phyloP scores from a whole-genome alignment of 2,797 vertebrate species.

The Allobates femoralis region DNA sequence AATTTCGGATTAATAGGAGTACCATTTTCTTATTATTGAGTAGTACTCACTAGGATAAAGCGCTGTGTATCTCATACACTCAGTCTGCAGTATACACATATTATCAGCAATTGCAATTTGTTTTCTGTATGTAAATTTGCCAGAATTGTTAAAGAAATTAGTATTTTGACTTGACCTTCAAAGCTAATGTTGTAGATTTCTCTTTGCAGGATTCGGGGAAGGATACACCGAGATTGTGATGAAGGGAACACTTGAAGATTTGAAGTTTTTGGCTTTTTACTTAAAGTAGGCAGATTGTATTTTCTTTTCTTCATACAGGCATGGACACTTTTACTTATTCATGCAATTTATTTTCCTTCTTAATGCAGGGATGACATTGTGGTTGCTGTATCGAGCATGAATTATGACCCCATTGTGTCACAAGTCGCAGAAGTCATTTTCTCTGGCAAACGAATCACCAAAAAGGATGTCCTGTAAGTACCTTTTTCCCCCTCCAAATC shows the following conservation, averaged over 20 bases:
- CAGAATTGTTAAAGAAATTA: not conserved
- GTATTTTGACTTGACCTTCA: not conserved
- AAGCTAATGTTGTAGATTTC: conserved; percentile 46
- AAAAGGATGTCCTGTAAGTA: conserved; percentile 85
- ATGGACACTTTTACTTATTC: conserved; percentile 39
- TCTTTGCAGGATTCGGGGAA: conserved; percentile 79
- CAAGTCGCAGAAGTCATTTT: conserved; percentile 81
- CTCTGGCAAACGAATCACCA: conserved; percentile 77
- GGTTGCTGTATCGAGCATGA: conserved; percentile 86
- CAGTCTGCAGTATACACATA: no score
- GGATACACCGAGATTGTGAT: conserved; percentile 85
- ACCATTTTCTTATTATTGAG: no score
- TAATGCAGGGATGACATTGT: conserved; percentile 78
- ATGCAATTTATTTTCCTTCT: not conserved
- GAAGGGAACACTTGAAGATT: conserved; percentile 83
- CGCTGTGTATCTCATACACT: no score
- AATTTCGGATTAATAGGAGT: no score
- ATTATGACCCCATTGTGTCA: conserved; percentile 85
- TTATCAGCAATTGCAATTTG: not conserved
- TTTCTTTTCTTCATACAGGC: not conserved
- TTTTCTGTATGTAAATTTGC: not conserved
- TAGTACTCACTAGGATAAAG: no score
- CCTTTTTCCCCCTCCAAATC: not conserved
- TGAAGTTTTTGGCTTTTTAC: conserved; percentile 87
- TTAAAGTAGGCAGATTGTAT: conserved; percentile 80